A percentile compares a stretch with the other conserved stretches of the same genome.
phyloP scores from a whole-genome alignment of 1,140 invertebrate species.

The Parapsyche elsis region DNA sequence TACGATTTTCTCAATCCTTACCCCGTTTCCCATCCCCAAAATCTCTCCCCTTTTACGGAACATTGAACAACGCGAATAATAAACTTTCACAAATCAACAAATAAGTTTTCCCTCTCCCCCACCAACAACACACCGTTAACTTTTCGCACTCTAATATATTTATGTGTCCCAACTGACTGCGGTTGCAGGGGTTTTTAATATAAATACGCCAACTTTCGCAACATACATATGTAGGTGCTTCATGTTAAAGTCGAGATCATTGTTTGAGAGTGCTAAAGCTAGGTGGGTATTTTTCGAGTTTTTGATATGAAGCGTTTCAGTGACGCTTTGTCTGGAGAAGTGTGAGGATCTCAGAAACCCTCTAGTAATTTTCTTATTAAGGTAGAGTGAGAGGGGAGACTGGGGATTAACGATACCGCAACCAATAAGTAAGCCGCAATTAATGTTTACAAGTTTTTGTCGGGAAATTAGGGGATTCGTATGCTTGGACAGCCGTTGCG shows the following conservation, averaged over 20 bases:
- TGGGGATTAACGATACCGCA: slow-evolving; percentile 43
- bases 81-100: slow-evolving; percentile 40
- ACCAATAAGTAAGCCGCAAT: slow-evolving; percentile 44
- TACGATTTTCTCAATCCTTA: neutral
- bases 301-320: too few species aligned
- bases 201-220: neutral
- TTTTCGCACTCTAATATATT: slow-evolving; percentile 37
- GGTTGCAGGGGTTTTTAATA: slow-evolving; percentile 26
- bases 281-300: too few species aligned
- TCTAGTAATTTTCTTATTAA: slow-evolving; percentile 38
- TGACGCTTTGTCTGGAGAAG: too few species aligned
- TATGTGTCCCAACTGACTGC: slow-evolving; percentile 32
- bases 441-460: slow-evolving; percentile 46
- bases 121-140: slow-evolving; percentile 10
- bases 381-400: neutral
- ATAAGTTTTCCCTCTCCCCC: slow-evolving; percentile 23
- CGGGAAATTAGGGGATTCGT: slow-evolving; percentile 44
- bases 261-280: too few species aligned
- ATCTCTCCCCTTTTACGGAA: neutral
- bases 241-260: too few species aligned
- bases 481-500: slow-evolving; percentile 16
- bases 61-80: slow-evolving; percentile 34
- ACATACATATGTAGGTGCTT: too few species aligned
- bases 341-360: neutral
- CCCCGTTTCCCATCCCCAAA: neutral